Evolutionary conservation across 2,113 vertebrate genomes (phyloP), one percentile per base, ranked within the genome.

Genomic region (Hypanus sabinus): DNA sequence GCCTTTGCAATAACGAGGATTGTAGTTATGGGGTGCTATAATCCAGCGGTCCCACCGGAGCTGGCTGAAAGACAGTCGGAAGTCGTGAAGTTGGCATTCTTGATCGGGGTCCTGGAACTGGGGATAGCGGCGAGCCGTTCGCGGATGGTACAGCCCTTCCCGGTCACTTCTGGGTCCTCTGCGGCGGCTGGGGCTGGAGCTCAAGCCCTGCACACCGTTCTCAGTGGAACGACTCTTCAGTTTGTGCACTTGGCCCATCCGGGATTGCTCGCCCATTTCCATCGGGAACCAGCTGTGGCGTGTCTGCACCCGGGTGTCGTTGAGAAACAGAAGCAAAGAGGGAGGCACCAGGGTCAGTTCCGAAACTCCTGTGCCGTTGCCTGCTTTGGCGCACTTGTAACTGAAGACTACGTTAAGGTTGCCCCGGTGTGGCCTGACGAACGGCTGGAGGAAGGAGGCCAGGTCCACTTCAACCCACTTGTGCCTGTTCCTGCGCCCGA

Each of bases 21-120:
- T 99, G 96, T 99, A 99, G 27, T 97, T 95, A 46, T 97, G 97
- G 0, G 98, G 99, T 0, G 97, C 98, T 77, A 99, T 97, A 22
- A 99, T 99, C 98, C 98, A 99, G 77, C 96, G 97, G 95, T 98
- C 98, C 96, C 99, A 97, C 10, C 97, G 97, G 14, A 99, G 97
- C 94, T 99, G 98, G 94, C 97, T 97, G 68, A 99, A 99, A 76
- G 97, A 97, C 0, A 99, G 97, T 36, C 97, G 96, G 94, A 99
- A 98, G 94, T 97, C 97, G 80, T 98, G 98, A 81, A 99, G 97
- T 95, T 97, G 97, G 8, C 98, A 99, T 95, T 99, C 98, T 0
- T 97, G 97, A 18, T 96, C 97, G 0, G 97, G 97, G 57, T 97
- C 96, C 18, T 95, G 95, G 0, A 97, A 96, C 60, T 95, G 97